A percentile compares a stretch with the other conserved stretches of the same genome.
Evolutionary conservation across 2,797 vertebrate genomes (phyloP).

Genomic region (Danio aesculapii): DNA sequence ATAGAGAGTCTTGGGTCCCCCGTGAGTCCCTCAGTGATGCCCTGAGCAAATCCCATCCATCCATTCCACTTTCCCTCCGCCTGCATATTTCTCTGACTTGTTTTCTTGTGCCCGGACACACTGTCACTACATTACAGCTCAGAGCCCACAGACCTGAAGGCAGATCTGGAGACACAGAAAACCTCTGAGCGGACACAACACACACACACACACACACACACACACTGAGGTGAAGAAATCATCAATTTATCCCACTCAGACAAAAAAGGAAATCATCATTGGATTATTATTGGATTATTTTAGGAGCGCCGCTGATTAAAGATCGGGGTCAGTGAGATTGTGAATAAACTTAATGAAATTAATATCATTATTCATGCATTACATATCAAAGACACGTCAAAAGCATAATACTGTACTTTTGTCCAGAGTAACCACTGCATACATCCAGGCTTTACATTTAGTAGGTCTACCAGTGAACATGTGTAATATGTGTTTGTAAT

Average conservation of each 20-base stretch:
- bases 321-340: neutral
- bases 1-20: conserved; percentile 79
- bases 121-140: conserved; percentile 36
- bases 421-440: too few relatives aligned
- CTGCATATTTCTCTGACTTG: conserved; percentile 84
- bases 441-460: too few relatives aligned
- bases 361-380: neutral
- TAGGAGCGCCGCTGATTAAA: neutral
- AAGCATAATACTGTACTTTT: neutral
- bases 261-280: too few relatives aligned
- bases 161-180: neutral
- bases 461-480: too few relatives aligned
- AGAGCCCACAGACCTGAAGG: neutral
- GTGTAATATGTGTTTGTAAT: too few relatives aligned
- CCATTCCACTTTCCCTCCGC: conserved; percentile 78
- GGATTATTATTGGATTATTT: neutral
- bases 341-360: neutral
- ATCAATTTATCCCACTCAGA: too few relatives aligned
- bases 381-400: neutral
- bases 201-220: neutral
- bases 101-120: conserved; percentile 64
- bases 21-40: conserved; percentile 69
- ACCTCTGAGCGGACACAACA: neutral
- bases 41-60: conserved; percentile 78
- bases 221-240: neutral